phyloP scores from a whole-genome alignment of 1,140 invertebrate species.

The Bombyx mori region ASM3026992v2 NC_085114.1:6573501-6574000 shows the following conservation, averaged over 20 bases:
- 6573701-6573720: slow-evolving; percentile 83
- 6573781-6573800: background rate
- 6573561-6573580: slow-evolving; percentile 58
- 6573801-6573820: background rate
- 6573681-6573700: slow-evolving; percentile 85
- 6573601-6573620: slow-evolving; percentile 77
- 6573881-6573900: too few relatives aligned
- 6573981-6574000: too few relatives aligned
- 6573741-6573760: slow-evolving; percentile 75
- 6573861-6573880: too few relatives aligned
- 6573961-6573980: too few relatives aligned
- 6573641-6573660: slow-evolving; percentile 72
- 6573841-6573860: too few relatives aligned
- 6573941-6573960: too few relatives aligned
- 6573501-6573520: slow-evolving; percentile 77
- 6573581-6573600: slow-evolving; percentile 57
- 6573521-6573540: slow-evolving; percentile 76
- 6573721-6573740: slow-evolving; percentile 82
- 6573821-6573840: too few relatives aligned
- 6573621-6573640: slow-evolving; percentile 80
- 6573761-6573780: slow-evolving; percentile 4
- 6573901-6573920: too few relatives aligned
- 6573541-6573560: slow-evolving; percentile 43
- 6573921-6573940: too few relatives aligned
- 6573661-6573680: slow-evolving; percentile 69